These are phyloP conservation scores for Otus sunia DNA, from an alignment of 2,113 vertebrate species.

Conservation along the genomic window DNA sequence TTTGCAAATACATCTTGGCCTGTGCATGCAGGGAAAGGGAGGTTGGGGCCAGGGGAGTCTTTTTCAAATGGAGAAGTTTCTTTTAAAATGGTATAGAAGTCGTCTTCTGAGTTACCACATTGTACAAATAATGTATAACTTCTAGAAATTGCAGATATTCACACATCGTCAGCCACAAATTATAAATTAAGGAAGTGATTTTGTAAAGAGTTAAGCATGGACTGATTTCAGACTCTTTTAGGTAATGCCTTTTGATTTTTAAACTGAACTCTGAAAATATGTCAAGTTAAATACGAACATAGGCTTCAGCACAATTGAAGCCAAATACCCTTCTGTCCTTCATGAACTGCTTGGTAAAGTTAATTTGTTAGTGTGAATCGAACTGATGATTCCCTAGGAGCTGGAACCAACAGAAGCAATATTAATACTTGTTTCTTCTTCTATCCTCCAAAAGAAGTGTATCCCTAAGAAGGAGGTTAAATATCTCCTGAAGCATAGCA, in stretches of 20 bases:
- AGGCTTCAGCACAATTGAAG: neutral
- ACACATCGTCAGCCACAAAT: rapidly evolving
- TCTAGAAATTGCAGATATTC: neutral
- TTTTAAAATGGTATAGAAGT: neutral
- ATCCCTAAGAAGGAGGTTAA: neutral
- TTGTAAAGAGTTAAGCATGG: neutral
- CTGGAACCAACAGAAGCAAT: neutral
- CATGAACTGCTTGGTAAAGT: neutral
- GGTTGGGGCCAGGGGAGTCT: neutral
- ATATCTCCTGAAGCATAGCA: neutral
- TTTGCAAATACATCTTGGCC: neutral
- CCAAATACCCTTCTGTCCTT: neutral
- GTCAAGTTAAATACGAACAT: neutral
- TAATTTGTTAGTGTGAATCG: neutral
- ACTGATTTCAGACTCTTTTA: neutral
- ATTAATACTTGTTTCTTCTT: neutral
- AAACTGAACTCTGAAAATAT: neutral
- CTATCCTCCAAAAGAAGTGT: neutral
- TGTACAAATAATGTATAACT: rapidly evolving
- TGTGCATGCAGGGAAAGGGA: neutral
- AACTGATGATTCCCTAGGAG: neutral
- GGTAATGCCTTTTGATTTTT: neutral
- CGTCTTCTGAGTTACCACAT: neutral
- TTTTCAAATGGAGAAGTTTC: neutral
- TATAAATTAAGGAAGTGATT: neutral